Base-by-base conservation (phyloP, 1,140 invertebrate species). In the Plectrocnemia conspersa region DNA sequence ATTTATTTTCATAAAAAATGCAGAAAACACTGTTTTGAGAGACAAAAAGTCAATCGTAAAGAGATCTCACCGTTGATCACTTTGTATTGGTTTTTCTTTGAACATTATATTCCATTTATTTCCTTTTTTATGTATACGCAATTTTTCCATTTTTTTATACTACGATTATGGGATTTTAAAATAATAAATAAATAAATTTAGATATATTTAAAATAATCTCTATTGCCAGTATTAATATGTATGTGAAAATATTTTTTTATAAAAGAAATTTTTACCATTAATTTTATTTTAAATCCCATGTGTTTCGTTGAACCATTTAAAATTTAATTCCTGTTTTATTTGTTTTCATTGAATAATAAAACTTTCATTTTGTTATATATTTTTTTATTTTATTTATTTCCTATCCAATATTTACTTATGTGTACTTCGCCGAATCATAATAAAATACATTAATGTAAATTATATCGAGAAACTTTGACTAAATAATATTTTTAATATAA, bases 341-440 rank as follows among this genome's bases (percentile, higher is more conserved):
- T 60, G 53, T 56, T 56, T 60, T 56, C 29, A 60, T 52, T 56
- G 24, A 48, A 52, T 45, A 60, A 60, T 60, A 60, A 60, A 59
- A 36, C 21, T 44, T 56, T 36, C 47, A 44, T 56, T n/a, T 60
- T 60, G 47, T 52, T 60, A 48, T 47, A 18, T 29, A 33, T 60
- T 52, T 33, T 60, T 16, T 54, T 59, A 10, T 38, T 59, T 54
- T 49, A 45, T 44, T 38, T 32, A 45, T 38, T 50, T 18, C 36
- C 15, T 29, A 24, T 54, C 24, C 42, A 15, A n/a, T n/a, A n/a
- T n/a, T n/a, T n/a, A n/a, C n/a, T n/a, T n/a, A n/a, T n/a, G n/a
- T n/a, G n/a, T n/a, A n/a, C n/a, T n/a, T n/a, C n/a, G n/a, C n/a
- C n/a, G n/a, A n/a, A n/a, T n/a, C n/a, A n/a, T n/a, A n/a, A n/a